phyloP scores from a whole-genome alignment of 37 sponge, comb jelly and placozoan genomes.

The Chondrosia reniformis region DNA sequence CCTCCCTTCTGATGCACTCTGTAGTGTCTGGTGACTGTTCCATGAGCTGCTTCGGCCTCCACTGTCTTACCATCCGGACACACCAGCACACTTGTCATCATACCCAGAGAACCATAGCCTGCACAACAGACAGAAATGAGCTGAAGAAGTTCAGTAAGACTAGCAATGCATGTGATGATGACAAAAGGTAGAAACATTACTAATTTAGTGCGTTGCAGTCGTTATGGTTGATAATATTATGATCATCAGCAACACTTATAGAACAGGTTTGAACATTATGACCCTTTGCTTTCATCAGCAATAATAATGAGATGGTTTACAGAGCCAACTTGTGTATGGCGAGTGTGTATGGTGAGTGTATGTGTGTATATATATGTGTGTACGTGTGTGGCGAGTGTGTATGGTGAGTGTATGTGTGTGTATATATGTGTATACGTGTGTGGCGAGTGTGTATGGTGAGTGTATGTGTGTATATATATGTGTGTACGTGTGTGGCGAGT shows the following conservation, averaged over 20 bases:
- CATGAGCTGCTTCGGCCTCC: slow-evolving; percentile 95
- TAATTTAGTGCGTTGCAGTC: background rate
- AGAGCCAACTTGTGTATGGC: too few relatives aligned
- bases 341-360: too few relatives aligned
- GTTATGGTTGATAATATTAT: background rate
- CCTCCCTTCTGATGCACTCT: slow-evolving; percentile 89
- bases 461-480: too few relatives aligned
- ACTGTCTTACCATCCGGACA: slow-evolving; percentile 96
- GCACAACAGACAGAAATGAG: background rate
- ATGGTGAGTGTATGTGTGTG: too few relatives aligned
- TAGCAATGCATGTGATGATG: background rate
- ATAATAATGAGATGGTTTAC: too few relatives aligned
- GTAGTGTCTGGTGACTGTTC: slow-evolving; percentile 94
- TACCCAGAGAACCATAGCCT: slow-evolving; percentile 92
- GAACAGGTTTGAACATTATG: too few relatives aligned
- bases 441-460: too few relatives aligned
- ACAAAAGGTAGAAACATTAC: background rate
- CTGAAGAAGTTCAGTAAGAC: background rate
- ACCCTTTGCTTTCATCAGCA: too few relatives aligned
- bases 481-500: too few relatives aligned
- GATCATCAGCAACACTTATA: background rate
- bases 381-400: too few relatives aligned
- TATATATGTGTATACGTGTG: too few relatives aligned
- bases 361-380: too few relatives aligned
- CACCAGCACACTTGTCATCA: slow-evolving; percentile 97